Evolutionary conservation across 2,113 vertebrate species (phyloP).

Genomic region (Malurus alboscapulatus): DNA sequence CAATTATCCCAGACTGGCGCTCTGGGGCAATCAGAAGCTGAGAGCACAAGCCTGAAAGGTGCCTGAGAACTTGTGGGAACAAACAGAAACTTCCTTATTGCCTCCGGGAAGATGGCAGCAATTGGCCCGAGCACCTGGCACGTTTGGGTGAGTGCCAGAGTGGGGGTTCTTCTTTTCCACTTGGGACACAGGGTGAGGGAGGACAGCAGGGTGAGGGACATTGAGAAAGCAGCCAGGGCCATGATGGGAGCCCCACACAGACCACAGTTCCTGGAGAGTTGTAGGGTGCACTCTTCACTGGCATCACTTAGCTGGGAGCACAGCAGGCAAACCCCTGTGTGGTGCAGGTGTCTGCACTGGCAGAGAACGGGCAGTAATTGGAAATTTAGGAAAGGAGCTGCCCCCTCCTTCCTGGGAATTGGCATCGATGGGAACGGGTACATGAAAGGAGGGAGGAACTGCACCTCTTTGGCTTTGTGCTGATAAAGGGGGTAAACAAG

Average conservation of each 20-base stretch:
- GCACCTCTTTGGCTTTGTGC: not conserved
- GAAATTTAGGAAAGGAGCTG: fast-evolving
- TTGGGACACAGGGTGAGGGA: not conserved
- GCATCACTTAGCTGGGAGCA: not conserved
- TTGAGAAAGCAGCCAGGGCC: not conserved
- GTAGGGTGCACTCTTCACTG: fast-evolving
- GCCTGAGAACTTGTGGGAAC: fast-evolving
- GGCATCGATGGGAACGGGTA: not conserved
- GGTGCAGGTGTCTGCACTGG: not conserved
- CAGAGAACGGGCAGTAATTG: not conserved
- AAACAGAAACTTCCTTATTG: conserved; percentile 7
- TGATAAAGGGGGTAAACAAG: not conserved
- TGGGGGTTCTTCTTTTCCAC: not conserved
- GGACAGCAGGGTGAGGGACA: not conserved
- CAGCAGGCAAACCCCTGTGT: fast-evolving
- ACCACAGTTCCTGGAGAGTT: not conserved
- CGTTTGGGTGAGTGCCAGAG: fast-evolving
- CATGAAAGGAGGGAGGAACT: not conserved
- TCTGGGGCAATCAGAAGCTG: not conserved
- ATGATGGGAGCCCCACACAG: fast-evolving
- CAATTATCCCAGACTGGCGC: not conserved
- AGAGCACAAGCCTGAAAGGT: fast-evolving
- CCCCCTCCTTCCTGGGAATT: not conserved
- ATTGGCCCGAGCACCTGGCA: fast-evolving
- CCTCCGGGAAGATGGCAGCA: fast-evolving